Conservation (phyloP, 2,888 invertebrate species). For the Hydraecia micacea region DNA sequence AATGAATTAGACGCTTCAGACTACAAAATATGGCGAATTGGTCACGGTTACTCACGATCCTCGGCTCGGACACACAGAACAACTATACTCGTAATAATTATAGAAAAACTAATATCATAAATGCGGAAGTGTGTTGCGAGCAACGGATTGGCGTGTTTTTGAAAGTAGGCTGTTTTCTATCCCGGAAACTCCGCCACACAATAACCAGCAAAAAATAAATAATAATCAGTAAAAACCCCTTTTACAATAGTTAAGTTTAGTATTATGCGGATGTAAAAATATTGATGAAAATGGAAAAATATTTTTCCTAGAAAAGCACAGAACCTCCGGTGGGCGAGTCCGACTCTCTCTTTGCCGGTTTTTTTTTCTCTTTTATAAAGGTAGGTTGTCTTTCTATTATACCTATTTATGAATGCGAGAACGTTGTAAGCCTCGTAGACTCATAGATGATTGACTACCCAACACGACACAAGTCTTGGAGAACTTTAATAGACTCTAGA, state of each 20-base stretch:
- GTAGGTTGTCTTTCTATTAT: neutral
- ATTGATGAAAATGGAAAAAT: neutral
- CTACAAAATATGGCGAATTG: neutral
- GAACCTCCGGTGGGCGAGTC: too few relatives aligned
- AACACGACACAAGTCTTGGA: neutral
- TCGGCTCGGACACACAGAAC: neutral
- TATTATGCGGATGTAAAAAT: too few relatives aligned
- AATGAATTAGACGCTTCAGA: neutral
- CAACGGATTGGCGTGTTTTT: neutral
- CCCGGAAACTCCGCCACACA: too few relatives aligned
- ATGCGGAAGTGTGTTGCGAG: neutral
- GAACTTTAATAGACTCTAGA: neutral
- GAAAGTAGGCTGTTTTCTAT: neutral
- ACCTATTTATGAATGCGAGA: neutral
- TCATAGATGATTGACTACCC: neutral
- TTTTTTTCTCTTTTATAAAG: neutral
- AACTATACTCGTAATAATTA: neutral
- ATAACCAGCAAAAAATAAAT: too few relatives aligned
- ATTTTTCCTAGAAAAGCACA: neutral
- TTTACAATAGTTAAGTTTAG: neutral
- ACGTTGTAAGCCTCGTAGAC: neutral
- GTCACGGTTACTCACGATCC: neutral
- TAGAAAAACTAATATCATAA: neutral
- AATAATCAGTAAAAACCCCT: neutral
- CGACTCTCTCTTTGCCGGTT: neutral